Evolutionary conservation across 2,113 vertebrate species (phyloP).

Genomic region (Glaucidium brasilianum): DNA sequence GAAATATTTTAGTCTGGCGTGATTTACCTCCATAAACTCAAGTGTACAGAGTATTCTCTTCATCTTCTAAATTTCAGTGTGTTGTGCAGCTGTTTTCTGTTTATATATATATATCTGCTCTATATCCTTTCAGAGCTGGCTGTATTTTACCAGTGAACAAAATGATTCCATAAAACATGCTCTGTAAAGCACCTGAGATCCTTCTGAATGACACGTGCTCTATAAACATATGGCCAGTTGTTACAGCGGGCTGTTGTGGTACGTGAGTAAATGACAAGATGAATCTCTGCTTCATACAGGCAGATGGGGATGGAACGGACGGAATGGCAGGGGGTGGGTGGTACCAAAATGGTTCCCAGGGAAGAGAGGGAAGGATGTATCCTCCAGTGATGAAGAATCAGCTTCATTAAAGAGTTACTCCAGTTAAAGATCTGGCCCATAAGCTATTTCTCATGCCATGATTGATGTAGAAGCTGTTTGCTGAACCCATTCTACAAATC

Average conservation of each 20-base stretch:
- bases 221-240: not conserved
- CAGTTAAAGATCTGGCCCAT: not conserved
- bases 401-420: not conserved
- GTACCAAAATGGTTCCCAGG: not conserved
- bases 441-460: not conserved
- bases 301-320: not conserved
- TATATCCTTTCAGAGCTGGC: not conserved
- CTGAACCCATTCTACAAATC: not conserved
- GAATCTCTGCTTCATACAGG: not conserved
- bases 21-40: not conserved
- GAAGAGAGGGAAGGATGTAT: not conserved
- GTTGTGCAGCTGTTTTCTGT: not conserved
- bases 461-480: not conserved
- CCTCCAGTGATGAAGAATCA: not conserved
- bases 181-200: not conserved
- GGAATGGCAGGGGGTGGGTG: not conserved
- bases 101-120: not conserved
- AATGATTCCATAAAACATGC: not conserved
- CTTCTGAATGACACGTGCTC: not conserved
- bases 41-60: not conserved
- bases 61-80: not conserved
- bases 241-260: not conserved
- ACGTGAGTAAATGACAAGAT: not conserved
- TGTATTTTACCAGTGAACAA: not conserved
- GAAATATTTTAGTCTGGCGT: not conserved